Evolutionary conservation across 1,140 invertebrate species (phyloP).

Genomic region (Cherax quadricarinatus): DNA sequence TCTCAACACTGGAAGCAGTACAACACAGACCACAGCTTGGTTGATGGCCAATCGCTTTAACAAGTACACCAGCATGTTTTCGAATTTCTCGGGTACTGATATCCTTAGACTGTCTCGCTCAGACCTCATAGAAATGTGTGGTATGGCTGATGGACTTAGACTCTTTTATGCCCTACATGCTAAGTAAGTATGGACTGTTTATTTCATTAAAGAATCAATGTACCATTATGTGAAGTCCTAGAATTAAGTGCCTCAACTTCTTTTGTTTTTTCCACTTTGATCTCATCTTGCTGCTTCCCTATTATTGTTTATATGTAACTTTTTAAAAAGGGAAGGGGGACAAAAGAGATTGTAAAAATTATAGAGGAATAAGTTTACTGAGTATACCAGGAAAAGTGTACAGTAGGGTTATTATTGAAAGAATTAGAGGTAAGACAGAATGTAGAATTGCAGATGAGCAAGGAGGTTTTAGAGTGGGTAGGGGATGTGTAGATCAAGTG

Average conservation of each 20-base stretch:
- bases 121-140: constrained; percentile 95
- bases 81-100: constrained; percentile 92
- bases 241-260: not conserved
- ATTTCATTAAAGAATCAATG: not conserved
- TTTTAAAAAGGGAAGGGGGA: too few relatives aligned
- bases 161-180: constrained; percentile 91
- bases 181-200: constrained; percentile 75
- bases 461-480: too few relatives aligned
- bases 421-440: too few relatives aligned
- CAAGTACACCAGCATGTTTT: constrained; percentile 85
- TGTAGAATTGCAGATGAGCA: too few relatives aligned
- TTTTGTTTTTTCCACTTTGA: constrained; percentile 21
- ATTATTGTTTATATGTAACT: too few relatives aligned
- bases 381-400: too few relatives aligned
- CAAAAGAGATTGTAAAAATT: too few relatives aligned
- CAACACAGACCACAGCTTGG: constrained; percentile 87
- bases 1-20: constrained; percentile 75
- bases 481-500: too few relatives aligned
- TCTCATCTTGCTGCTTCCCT: not conserved
- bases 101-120: constrained; percentile 90
- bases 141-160: constrained; percentile 91
- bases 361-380: too few relatives aligned
- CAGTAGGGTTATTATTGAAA: too few relatives aligned
- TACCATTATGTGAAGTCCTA: not conserved
- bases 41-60: constrained; percentile 87